A percentile compares a stretch with the other conserved stretches of the same genome.
Conservation (phyloP, 1,140 invertebrate species). For the Hermatobates lingyangjiaoensis region DNA sequence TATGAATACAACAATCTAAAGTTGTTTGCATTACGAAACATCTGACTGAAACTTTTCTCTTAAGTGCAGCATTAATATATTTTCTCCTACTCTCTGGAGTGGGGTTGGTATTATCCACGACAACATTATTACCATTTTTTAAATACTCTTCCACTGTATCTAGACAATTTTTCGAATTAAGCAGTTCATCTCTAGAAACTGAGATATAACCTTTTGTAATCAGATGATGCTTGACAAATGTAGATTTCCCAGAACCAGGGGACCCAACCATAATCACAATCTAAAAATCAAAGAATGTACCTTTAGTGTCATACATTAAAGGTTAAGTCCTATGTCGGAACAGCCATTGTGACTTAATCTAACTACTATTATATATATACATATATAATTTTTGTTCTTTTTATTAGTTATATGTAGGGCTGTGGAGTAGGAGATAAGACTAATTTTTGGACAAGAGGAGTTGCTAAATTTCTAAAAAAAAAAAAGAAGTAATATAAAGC, state of each 20-base stretch:
- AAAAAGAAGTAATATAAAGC: too few relatives aligned
- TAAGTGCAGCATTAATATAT: not conserved
- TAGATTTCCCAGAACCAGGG: not conserved
- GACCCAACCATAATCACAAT: not conserved
- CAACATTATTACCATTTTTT: not conserved
- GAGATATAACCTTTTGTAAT: not conserved
- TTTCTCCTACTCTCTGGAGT: not conserved
- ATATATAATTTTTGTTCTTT: too few relatives aligned
- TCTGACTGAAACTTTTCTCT: not conserved
- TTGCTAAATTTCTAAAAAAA: too few relatives aligned
- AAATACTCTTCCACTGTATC: not conserved
- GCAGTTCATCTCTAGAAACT: not conserved
- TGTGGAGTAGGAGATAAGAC: too few relatives aligned
- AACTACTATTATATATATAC: too few relatives aligned
- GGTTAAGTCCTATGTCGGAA: too few relatives aligned
- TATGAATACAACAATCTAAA: not conserved
- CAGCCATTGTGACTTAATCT: too few relatives aligned
- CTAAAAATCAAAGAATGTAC: too few relatives aligned
- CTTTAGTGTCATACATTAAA: too few relatives aligned
- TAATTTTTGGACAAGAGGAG: too few relatives aligned
- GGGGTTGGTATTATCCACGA: not conserved
- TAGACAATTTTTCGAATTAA: not conserved
- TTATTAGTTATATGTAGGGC: too few relatives aligned
- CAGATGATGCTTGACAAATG: not conserved
- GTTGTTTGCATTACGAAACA: not conserved